Conservation (phyloP, 2,797 vertebrate genomes). For the Ctenosaura bakeri region DNA sequence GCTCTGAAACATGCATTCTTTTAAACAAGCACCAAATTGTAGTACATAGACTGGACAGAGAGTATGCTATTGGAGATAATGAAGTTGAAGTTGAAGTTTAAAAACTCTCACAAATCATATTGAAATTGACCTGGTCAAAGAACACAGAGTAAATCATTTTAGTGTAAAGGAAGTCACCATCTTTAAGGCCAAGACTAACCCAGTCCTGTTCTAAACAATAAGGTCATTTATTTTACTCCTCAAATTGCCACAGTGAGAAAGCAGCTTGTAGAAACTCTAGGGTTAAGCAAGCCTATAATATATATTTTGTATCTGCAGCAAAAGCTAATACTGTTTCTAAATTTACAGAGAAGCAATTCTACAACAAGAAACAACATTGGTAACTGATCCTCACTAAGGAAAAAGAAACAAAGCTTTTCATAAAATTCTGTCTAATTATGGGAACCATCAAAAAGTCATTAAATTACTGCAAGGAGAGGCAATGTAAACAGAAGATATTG, state of each 20-base stretch:
- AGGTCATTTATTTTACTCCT: conserved; percentile 15
- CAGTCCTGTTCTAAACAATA: conserved; percentile 34
- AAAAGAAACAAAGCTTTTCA: conserved; percentile 25
- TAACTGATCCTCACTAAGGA: conserved; percentile 46
- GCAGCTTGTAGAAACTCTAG: neutral
- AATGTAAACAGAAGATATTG: conserved; percentile 50
- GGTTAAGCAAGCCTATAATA: neutral
- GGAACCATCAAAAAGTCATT: conserved; percentile 63
- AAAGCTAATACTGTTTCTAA: neutral
- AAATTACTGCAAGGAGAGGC: conserved; percentile 34
- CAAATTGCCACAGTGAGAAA: conserved; percentile 7
- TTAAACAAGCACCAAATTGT: neutral
- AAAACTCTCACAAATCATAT: neutral
- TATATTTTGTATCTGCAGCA: neutral
- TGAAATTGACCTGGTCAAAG: conserved; percentile 7
- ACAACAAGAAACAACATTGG: neutral
- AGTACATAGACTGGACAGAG: neutral
- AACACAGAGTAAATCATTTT: conserved; percentile 14
- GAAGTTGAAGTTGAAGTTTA: neutral
- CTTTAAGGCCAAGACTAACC: neutral
- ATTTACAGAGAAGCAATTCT: conserved; percentile 45
- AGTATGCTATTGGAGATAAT: neutral
- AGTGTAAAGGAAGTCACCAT: neutral
- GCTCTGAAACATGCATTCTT: neutral
- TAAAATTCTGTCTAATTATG: conserved; percentile 58